Percentiles rank a stretch among this genome's conserved stretches.
Conservation (phyloP, 2,888 invertebrate species). For the Lasiommata megera region DNA sequence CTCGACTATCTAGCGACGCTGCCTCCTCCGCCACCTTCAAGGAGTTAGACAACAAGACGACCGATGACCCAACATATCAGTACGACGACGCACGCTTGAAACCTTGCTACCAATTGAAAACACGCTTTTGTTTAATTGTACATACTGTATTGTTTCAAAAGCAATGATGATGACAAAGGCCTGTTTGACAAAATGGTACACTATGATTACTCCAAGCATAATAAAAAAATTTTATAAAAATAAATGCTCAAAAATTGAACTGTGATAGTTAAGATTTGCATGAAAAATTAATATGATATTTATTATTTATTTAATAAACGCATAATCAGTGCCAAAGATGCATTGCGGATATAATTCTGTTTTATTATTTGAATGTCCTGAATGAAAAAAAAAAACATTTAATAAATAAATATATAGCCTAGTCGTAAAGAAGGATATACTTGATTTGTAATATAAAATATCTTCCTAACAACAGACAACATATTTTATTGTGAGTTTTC, state of each 20-base stretch:
- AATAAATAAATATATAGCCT: no score
- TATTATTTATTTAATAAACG: constrained; percentile 66
- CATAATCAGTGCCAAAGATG: constrained; percentile 77
- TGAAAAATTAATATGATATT: constrained; percentile 56
- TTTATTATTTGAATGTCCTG: constrained; percentile 36
- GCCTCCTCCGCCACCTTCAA: constrained; percentile 74
- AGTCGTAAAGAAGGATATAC: no score
- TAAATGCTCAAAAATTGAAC: constrained; percentile 67
- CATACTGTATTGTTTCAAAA: constrained; percentile 29
- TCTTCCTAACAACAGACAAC: no score
- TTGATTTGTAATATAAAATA: no score
- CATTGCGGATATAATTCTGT: constrained; percentile 58
- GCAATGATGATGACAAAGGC: constrained; percentile 34
- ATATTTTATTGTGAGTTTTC: no score
- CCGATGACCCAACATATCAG: constrained; percentile 21
- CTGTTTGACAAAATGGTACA: constrained; percentile 51
- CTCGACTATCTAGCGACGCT: constrained; percentile 86
- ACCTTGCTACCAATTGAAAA: constrained; percentile 56
- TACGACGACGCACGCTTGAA: constrained; percentile 42
- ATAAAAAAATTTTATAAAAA: constrained; percentile 59
- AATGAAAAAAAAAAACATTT: no score
- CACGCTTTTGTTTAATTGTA: constrained; percentile 32
- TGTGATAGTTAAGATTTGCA: constrained; percentile 70
- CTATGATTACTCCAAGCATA: constrained; percentile 52
- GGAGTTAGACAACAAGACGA: constrained; percentile 42